A percentile compares a stretch with the other conserved stretches of the same genome.
phyloP scores from a whole-genome alignment of 2,888 invertebrate species.

The Meandrusa payeni region DNA sequence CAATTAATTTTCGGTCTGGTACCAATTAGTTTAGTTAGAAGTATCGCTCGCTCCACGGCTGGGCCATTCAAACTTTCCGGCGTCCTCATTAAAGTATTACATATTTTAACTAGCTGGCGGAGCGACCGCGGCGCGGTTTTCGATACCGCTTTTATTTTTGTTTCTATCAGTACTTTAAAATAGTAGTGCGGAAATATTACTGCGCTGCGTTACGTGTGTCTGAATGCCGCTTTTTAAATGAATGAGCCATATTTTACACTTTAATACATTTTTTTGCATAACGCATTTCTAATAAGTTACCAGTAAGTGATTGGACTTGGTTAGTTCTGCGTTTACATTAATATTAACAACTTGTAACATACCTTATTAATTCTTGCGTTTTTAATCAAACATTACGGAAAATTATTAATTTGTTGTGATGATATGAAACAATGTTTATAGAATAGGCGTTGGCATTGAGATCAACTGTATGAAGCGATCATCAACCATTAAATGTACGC shows the following conservation, averaged over 20 bases:
- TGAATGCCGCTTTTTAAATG: conserved; percentile 20
- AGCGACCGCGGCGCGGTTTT: conserved; percentile 14
- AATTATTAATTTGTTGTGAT: no score
- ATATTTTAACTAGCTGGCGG: conserved; percentile 35
- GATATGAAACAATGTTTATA: no score
- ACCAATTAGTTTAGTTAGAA: conserved; percentile 52
- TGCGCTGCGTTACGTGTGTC: background rate
- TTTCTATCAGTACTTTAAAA: conserved; percentile 9
- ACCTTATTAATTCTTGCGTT: no score
- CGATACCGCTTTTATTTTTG: conserved; percentile 13
- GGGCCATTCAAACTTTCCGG: conserved; percentile 34
- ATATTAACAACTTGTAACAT: no score
- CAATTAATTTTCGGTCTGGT: conserved; percentile 49
- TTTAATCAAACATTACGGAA: no score
- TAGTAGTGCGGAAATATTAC: conserved; percentile 18
- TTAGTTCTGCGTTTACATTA: conserved; percentile 11
- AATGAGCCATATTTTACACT: conserved; percentile 20
- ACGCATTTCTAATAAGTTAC: conserved; percentile 20
- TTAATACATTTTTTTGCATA: conserved; percentile 3
- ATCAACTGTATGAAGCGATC: no score
- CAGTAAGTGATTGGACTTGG: conserved; percentile 22
- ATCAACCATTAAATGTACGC: no score
- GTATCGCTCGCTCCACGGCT: conserved; percentile 18
- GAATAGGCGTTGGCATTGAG: no score
- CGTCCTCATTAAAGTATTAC: conserved; percentile 37